Conservation (phyloP, 2,113 vertebrate species). For the Archilochus colubris region DNA sequence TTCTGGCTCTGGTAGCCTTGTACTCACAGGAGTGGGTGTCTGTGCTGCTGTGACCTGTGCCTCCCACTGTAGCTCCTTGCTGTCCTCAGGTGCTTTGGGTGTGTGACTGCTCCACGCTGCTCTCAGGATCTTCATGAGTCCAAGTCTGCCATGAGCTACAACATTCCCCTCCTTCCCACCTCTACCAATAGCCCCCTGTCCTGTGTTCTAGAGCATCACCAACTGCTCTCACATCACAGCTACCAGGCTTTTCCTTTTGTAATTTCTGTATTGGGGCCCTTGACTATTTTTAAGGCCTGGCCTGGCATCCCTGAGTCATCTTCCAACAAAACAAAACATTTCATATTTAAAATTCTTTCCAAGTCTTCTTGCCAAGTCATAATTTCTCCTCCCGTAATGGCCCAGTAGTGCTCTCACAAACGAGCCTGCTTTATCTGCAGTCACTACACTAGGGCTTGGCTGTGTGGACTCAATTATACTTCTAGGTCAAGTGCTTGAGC, state of each 20-base stretch:
- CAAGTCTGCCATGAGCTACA: not conserved
- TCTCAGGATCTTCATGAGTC: not conserved
- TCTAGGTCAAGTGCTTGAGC: not conserved
- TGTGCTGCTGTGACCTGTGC: rapidly evolving
- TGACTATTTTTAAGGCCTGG: not conserved
- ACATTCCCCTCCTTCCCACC: not conserved
- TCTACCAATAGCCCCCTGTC: rapidly evolving
- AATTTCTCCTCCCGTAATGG: not conserved
- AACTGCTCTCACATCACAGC: not conserved
- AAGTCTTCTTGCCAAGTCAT: not conserved
- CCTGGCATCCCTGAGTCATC: not conserved
- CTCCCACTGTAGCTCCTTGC: rapidly evolving
- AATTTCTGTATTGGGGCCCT: not conserved
- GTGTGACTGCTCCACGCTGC: not conserved
- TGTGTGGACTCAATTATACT: not conserved
- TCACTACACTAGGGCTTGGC: not conserved
- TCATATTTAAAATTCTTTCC: not conserved
- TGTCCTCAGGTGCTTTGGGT: rapidly evolving
- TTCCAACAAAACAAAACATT: not conserved
- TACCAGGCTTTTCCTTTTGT: not conserved
- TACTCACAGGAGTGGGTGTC: rapidly evolving
- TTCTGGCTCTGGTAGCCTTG: rapidly evolving
- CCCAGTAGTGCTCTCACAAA: not conserved
- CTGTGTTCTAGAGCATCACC: not conserved
- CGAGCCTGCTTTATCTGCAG: not conserved